Conservation (phyloP, 2,113 vertebrate species). For the Chamaea fasciata region DNA sequence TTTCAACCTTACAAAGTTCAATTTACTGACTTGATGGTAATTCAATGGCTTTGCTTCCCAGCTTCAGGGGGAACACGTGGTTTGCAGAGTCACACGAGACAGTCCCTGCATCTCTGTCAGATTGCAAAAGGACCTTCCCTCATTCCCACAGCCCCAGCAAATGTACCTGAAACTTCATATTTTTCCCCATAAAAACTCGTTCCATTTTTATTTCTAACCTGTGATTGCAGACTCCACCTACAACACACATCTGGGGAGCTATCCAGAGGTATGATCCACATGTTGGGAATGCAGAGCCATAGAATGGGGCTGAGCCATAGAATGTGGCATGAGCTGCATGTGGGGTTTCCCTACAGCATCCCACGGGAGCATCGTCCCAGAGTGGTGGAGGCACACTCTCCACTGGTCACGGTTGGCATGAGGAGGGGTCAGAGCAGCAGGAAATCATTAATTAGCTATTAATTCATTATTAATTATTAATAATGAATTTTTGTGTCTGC, state of each 20-base stretch:
- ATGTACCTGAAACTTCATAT: not conserved
- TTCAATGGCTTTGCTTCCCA: not conserved
- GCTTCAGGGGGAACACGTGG: accelerated
- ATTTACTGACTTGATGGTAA: not conserved
- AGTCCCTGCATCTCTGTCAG: not conserved
- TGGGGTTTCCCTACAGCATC: not conserved
- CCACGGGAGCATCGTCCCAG: not conserved
- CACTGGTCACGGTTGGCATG: not conserved
- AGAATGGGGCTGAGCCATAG: not conserved
- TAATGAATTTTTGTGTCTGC: not conserved
- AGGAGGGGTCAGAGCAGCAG: not conserved
- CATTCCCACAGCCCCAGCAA: not conserved
- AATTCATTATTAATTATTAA: not conserved
- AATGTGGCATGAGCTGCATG: not conserved
- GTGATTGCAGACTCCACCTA: not conserved
- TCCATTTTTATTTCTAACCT: not conserved
- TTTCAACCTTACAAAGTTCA: not conserved
- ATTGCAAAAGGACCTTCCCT: not conserved
- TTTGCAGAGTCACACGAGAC: not conserved
- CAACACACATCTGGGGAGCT: not conserved
- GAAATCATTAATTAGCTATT: not conserved
- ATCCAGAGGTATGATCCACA: accelerated
- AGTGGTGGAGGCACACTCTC: not conserved
- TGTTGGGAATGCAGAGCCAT: not conserved
- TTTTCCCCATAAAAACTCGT: not conserved